These are phyloP conservation scores for Hololepta plana DNA, from an alignment of 2,888 invertebrate genomes.

Conservation along the genomic window DNA sequence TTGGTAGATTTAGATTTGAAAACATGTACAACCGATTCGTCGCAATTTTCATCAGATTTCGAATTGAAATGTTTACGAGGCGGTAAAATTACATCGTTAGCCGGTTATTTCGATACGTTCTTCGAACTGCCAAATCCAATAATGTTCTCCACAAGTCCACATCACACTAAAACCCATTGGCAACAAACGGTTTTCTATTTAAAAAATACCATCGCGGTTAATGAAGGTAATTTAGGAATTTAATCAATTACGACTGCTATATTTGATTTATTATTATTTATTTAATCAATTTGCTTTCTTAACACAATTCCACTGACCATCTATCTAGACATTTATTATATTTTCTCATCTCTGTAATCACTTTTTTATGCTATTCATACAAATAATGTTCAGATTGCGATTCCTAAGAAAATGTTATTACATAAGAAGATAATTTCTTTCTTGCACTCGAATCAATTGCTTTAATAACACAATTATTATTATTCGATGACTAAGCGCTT, in stretches of 20 bases:
- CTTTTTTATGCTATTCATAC: too few species aligned
- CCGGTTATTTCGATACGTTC: constrained; percentile 82
- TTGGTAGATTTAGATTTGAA: constrained; percentile 59
- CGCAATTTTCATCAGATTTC: constrained; percentile 56
- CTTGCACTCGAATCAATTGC: too few species aligned
- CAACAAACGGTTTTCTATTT: constrained; percentile 85
- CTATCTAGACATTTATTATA: too few species aligned
- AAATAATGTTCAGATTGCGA: too few species aligned
- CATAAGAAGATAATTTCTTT: too few species aligned
- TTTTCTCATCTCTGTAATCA: too few species aligned
- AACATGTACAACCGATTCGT: constrained; percentile 50
- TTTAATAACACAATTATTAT: too few species aligned
- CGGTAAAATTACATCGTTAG: constrained; percentile 58
- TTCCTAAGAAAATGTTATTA: too few species aligned
- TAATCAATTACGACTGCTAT: too few species aligned
- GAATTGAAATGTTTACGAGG: constrained; percentile 41
- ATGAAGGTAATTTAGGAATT: constrained; percentile 44
- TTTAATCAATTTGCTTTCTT: neutral
- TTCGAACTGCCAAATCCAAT: constrained; percentile 52
- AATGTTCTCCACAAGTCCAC: constrained; percentile 64
- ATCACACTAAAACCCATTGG: constrained; percentile 70
- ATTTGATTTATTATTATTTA: constrained; percentile 4
- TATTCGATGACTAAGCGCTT: too few species aligned
- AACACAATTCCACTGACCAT: neutral
- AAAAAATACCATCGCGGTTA: constrained; percentile 49